Conservation (phyloP, 2,888 invertebrate species). For the Macrophya alboannulata region DNA sequence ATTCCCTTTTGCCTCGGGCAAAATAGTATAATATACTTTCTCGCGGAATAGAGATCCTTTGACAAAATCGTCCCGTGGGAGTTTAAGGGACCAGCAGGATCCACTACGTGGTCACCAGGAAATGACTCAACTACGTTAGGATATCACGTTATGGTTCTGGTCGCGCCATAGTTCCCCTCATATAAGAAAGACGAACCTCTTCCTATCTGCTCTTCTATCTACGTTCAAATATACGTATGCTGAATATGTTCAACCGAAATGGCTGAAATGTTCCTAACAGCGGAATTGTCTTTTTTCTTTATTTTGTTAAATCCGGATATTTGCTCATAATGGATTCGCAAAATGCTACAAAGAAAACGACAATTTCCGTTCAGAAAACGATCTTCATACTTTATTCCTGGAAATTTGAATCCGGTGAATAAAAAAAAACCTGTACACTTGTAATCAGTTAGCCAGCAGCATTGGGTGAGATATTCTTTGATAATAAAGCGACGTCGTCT, state of each 20-base stretch:
- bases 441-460: background rate
- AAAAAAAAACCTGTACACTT: background rate
- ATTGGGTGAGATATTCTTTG: constrained; percentile 20
- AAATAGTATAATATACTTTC: constrained; percentile 77
- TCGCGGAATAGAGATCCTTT: constrained; percentile 80
- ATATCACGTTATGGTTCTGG: constrained; percentile 77
- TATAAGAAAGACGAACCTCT: constrained; percentile 57
- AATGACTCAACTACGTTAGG: constrained; percentile 79
- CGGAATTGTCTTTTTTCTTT: background rate
- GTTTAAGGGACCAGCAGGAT: constrained; percentile 71
- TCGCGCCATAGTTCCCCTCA: constrained; percentile 3
- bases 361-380: background rate
- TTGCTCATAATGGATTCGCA: background rate
- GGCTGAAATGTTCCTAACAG: background rate
- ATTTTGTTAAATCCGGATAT: background rate
- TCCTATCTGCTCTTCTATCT: background rate
- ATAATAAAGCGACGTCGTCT: constrained; percentile 63
- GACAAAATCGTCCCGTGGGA: constrained; percentile 79
- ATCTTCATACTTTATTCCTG: background rate
- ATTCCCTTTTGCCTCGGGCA: constrained; percentile 75
- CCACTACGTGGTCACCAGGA: constrained; percentile 77
- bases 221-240: background rate
- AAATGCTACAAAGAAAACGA: background rate
- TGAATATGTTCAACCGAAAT: background rate
- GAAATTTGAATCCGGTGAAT: background rate